A percentile compares a stretch with the other conserved stretches of the same genome.
phyloP scores from a whole-genome alignment of 2,113 vertebrate species.

The Myotis yumanensis region DNA sequence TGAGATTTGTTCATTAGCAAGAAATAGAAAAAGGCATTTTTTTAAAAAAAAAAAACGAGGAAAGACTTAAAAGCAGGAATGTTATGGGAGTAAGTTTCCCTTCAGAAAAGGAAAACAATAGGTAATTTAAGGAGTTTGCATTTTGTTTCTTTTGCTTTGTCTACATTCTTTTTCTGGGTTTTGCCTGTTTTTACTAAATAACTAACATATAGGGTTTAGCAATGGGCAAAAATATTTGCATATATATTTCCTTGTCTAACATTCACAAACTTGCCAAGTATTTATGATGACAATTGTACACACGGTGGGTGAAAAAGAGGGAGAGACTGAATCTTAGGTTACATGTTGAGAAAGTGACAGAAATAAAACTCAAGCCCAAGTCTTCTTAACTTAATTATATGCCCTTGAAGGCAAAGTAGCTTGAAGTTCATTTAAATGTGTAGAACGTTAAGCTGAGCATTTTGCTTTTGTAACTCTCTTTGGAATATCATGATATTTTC shows the following conservation, averaged over 20 bases:
- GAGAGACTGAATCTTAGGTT: background rate
- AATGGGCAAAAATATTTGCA: background rate
- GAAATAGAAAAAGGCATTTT: background rate
- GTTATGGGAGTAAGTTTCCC: background rate
- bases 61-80: background rate
- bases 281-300: background rate
- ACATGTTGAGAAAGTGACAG: background rate
- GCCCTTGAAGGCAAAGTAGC: background rate
- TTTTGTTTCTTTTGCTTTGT: background rate
- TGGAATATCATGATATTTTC: slow-evolving; percentile 33
- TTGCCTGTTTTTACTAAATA: background rate
- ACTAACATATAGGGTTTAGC: background rate
- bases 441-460: background rate
- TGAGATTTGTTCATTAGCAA: background rate
- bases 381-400: background rate
- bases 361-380: background rate
- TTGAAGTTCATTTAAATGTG: background rate
- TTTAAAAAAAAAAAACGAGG: background rate
- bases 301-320: background rate
- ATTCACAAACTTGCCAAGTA: background rate
- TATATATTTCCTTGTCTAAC: background rate
- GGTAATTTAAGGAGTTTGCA: background rate
- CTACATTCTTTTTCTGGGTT: background rate
- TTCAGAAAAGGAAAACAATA: background rate
- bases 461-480: background rate